Percentiles rank a stretch among this genome's conserved stretches.
These are phyloP conservation scores for Cynocephalus volans DNA, from an alignment of 2,113 vertebrate genomes.

Conservation along the genomic window DNA sequence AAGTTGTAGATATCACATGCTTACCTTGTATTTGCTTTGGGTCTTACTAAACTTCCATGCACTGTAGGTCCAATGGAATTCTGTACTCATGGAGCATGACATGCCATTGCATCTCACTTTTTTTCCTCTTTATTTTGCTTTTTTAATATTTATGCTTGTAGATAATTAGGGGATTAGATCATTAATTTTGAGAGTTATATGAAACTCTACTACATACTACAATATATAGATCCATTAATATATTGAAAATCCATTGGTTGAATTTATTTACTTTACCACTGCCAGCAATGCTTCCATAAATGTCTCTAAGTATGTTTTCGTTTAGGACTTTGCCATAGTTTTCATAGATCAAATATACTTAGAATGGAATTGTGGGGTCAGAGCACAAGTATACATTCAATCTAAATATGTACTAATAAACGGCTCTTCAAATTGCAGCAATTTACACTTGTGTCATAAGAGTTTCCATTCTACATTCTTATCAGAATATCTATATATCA, in stretches of 20 bases:
- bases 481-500: not conserved
- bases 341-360: not conserved
- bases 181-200: not conserved
- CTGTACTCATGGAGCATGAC: not conserved
- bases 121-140: not conserved
- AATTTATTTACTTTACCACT: constrained; percentile 20
- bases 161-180: not conserved
- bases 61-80: not conserved
- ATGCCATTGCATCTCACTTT: not conserved
- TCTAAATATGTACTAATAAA: not conserved
- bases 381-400: not conserved
- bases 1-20: not conserved
- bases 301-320: not conserved
- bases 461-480: not conserved
- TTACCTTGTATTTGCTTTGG: not conserved
- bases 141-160: not conserved
- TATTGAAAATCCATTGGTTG: not conserved
- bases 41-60: not conserved
- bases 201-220: not conserved
- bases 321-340: not conserved
- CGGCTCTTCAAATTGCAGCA: not conserved
- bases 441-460: not conserved
- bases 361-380: not conserved
- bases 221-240: not conserved
- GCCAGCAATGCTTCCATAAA: not conserved